phyloP scores from a whole-genome alignment of 2,888 invertebrate genomes.

The Yponomeuta evonymella region DNA sequence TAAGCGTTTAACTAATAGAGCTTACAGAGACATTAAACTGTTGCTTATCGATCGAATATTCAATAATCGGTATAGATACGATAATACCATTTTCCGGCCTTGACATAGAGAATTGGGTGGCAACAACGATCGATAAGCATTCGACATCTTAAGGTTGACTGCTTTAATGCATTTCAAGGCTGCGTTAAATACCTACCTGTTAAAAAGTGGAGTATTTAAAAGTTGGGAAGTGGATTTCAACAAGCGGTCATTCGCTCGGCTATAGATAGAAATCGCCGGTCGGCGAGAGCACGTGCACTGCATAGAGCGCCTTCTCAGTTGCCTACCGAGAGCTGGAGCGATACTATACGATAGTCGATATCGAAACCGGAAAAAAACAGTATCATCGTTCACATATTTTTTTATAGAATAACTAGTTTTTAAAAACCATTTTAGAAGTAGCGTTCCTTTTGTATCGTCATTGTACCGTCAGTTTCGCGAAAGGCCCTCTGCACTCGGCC shows the following conservation, averaged over 20 bases:
- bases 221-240: constrained; percentile 39
- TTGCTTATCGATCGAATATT: not conserved
- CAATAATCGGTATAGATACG: not conserved
- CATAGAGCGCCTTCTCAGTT: constrained; percentile 3
- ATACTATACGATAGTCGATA: too few relatives aligned
- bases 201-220: constrained; percentile 17
- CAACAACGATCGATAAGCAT: constrained; percentile 58
- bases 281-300: constrained; percentile 24
- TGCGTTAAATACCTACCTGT: constrained; percentile 1
- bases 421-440: too few relatives aligned
- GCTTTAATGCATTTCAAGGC: constrained; percentile 45
- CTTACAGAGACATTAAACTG: not conserved
- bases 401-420: too few relatives aligned
- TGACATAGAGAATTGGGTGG: constrained; percentile 60
- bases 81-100: constrained; percentile 35
- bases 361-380: too few relatives aligned
- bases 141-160: constrained; percentile 56
- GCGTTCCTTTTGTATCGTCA: too few relatives aligned
- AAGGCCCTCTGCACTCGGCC: constrained; percentile 11
- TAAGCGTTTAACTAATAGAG: not conserved
- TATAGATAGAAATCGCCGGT: constrained; percentile 28
- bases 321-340: too few relatives aligned
- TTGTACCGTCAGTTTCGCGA: too few relatives aligned
- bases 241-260: constrained; percentile 51
- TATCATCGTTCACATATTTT: too few relatives aligned